Conservation (phyloP, 2,888 invertebrate species). For the Eupithecia subfuscata region DNA sequence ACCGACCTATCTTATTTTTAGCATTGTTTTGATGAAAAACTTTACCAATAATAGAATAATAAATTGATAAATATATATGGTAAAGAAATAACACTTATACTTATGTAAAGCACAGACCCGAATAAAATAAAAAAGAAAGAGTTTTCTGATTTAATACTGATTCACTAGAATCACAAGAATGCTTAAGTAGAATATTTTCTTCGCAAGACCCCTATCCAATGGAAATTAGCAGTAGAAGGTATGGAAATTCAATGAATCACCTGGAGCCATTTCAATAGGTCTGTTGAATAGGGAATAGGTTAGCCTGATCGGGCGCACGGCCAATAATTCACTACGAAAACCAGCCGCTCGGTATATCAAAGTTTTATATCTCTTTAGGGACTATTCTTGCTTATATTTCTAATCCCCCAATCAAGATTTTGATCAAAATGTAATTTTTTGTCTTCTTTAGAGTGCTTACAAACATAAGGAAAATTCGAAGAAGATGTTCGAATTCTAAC, state of each 20-base stretch:
- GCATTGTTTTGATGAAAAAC: not conserved
- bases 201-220: not conserved
- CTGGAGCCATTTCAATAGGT: constrained; percentile 41
- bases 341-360: constrained; percentile 4
- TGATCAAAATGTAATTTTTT: too few species aligned
- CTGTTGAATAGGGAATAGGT: constrained; percentile 41
- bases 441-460: too few species aligned
- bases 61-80: too few species aligned
- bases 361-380: not conserved
- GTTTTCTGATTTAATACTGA: not conserved
- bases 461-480: too few species aligned
- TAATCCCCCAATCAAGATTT: not conserved
- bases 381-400: not conserved
- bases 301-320: constrained; percentile 41
- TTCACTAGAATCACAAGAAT: not conserved
- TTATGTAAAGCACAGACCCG: not conserved
- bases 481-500: too few species aligned
- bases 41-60: too few species aligned
- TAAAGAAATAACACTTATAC: too few species aligned
- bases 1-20: not conserved
- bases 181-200: constrained; percentile 1
- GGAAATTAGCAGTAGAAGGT: constrained; percentile 15
- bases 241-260: constrained; percentile 38
- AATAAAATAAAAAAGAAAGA: not conserved
- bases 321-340: constrained; percentile 43